These are phyloP conservation scores for Drosophila tripunctata DNA, from an alignment of 2,888 invertebrate genomes.

Conservation along the genomic window DNA sequence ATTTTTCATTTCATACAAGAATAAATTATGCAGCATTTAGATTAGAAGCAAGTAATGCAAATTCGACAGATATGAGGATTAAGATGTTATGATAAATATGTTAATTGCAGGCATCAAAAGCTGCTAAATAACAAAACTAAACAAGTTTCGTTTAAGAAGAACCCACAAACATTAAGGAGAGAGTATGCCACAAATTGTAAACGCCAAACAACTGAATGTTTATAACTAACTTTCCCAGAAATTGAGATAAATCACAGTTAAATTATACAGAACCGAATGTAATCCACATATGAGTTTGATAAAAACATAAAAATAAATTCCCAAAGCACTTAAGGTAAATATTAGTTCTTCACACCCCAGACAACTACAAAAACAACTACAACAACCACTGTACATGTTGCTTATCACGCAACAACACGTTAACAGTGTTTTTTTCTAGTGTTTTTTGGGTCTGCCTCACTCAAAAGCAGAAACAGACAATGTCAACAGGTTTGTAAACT, in stretches of 20 bases:
- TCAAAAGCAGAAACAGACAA: conserved; percentile 38
- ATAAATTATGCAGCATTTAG: conserved; percentile 14
- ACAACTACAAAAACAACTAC: conserved; percentile 2
- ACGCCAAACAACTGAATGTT: not conserved
- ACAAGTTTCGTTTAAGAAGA: not conserved
- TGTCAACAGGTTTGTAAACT: conserved; percentile 67
- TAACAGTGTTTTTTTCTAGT: conserved; percentile 8
- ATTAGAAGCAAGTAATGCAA: conserved; percentile 13
- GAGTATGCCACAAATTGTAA: not conserved
- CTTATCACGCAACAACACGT: conserved; percentile 53
- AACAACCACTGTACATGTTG: too few relatives aligned
- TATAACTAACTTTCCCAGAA: not conserved
- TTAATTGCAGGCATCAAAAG: conserved; percentile 7
- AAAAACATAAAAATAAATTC: conserved; percentile 21
- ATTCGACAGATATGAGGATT: conserved; percentile 11
- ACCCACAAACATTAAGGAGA: too few relatives aligned
- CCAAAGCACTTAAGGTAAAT: conserved; percentile 49
- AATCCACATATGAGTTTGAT: conserved; percentile 24
- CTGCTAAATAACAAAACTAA: not conserved
- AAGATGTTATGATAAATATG: conserved; percentile 20
- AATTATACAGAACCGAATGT: not conserved
- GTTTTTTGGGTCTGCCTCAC: conserved; percentile 12
- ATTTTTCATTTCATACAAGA: conserved; percentile 31
- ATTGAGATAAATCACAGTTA: conserved; percentile 6
- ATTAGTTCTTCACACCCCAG: conserved; percentile 62